A percentile compares a stretch with the other conserved stretches of the same genome.
Conservation (phyloP, 2,888 invertebrate species). For the Pardosa pseudoannulata region DNA sequence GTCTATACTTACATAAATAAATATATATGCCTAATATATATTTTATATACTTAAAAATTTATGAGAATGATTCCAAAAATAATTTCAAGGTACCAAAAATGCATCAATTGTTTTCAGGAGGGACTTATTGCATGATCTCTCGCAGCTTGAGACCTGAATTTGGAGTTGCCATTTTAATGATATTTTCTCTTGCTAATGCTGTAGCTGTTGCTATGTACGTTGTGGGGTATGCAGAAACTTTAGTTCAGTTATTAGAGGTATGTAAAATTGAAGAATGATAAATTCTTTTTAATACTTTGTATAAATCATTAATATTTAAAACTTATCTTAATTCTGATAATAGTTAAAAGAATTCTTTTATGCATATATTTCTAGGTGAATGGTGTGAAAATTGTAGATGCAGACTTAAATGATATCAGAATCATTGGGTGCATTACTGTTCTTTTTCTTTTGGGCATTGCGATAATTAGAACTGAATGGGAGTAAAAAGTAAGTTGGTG, state of each 20-base stretch:
- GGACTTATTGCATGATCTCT: conserved; percentile 98
- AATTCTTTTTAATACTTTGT: too few species aligned
- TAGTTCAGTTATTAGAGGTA: conserved; percentile 85
- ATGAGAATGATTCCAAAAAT: too few species aligned
- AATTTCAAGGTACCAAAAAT: too few species aligned
- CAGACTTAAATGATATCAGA: conserved; percentile 86
- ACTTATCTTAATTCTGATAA: too few species aligned
- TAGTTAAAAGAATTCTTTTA: too few species aligned
- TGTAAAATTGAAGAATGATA: too few species aligned
- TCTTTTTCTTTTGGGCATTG: conserved; percentile 88
- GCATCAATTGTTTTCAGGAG: too few species aligned
- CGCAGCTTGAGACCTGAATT: conserved; percentile 97
- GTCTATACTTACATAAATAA: too few species aligned
- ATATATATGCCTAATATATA: too few species aligned
- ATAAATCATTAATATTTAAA: too few species aligned
- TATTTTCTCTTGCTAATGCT: conserved; percentile 97
- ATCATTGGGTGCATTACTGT: conserved; percentile 89
- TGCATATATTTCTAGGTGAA: conserved; percentile 76
- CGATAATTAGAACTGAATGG: conserved; percentile 97
- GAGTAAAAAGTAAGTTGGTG: conserved; percentile 91
- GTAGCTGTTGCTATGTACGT: conserved; percentile 98
- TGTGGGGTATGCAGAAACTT: conserved; percentile 96
- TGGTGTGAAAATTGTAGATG: conserved; percentile 86
- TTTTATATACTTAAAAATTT: too few species aligned
- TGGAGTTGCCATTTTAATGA: conserved; percentile 96